phyloP scores from a whole-genome alignment of 2,888 invertebrate genomes.

The Meteorus colon region DNA sequence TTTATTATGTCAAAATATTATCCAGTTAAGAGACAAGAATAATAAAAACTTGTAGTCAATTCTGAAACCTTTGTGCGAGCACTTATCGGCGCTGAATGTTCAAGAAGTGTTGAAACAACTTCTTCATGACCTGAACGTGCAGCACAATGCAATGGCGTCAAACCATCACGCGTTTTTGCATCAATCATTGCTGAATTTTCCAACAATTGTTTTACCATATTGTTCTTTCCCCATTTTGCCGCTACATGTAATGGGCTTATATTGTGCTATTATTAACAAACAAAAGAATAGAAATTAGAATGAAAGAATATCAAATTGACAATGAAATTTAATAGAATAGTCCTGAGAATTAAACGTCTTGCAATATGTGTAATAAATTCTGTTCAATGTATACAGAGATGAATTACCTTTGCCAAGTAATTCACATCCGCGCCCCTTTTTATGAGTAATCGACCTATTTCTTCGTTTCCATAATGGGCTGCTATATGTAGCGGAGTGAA shows the following conservation, averaged over 20 bases:
- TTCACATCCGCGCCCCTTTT: constrained; percentile 96
- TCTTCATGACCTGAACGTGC: constrained; percentile 96
- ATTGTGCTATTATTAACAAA: constrained; percentile 80
- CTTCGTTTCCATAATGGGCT: constrained; percentile 98
- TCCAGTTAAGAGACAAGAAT: neutral
- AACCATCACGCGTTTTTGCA: constrained; percentile 93
- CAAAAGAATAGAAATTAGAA: neutral
- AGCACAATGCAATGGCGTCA: constrained; percentile 97
- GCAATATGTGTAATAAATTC: neutral
- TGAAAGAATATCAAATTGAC: neutral
- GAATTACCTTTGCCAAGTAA: constrained; percentile 87
- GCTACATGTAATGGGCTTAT: constrained; percentile 99
- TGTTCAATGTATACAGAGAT: neutral
- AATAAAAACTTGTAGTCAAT: neutral
- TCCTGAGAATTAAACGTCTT: neutral
- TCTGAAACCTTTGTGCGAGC: constrained; percentile 91
- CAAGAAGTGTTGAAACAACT: constrained; percentile 91
- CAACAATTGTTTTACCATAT: constrained; percentile 91
- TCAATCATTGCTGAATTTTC: constrained; percentile 92
- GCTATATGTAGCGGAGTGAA: constrained; percentile 99
- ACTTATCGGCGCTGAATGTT: constrained; percentile 92
- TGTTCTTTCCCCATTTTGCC: constrained; percentile 98
- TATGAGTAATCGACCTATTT: constrained; percentile 91
- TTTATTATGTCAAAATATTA: constrained; percentile 9
- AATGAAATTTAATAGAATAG: neutral